phyloP scores from a whole-genome alignment of 2,113 vertebrate genomes.

The Cheirogaleus medius region DNA sequence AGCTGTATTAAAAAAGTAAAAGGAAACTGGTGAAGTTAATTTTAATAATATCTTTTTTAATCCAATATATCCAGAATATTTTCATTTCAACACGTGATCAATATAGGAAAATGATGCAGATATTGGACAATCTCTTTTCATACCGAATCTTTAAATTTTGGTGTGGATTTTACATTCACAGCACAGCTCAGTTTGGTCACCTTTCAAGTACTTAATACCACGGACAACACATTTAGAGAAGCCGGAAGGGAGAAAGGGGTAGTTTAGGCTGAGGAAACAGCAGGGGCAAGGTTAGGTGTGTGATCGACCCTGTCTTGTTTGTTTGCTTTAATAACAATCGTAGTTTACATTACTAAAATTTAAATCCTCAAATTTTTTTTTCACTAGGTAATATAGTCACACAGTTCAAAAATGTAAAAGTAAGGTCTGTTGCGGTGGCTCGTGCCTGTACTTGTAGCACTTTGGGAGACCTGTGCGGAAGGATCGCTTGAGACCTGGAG shows the following conservation, averaged over 20 bases:
- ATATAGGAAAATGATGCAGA: neutral
- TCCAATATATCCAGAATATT: neutral
- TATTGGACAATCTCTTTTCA: neutral
- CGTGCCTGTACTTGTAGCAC: too few relatives aligned
- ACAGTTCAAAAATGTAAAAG: neutral
- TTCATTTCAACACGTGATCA: constrained; percentile 25
- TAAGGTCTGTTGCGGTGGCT: too few relatives aligned
- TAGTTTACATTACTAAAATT: neutral
- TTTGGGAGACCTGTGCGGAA: too few relatives aligned
- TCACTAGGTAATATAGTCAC: neutral
- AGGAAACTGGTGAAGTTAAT: neutral
- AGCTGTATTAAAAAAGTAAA: neutral
- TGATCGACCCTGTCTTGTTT: neutral
- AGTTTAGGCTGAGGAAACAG: neutral
- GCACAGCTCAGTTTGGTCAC: neutral
- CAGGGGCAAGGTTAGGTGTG: neutral
- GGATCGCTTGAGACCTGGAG: too few relatives aligned
- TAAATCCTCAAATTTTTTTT: constrained; percentile 15
- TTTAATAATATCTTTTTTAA: neutral
- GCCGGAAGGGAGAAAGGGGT: neutral
- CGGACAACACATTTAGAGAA: neutral
- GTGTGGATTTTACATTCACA: neutral
- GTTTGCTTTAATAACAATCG: neutral
- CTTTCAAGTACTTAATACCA: neutral
- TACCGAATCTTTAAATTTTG: neutral